Base-by-base conservation (phyloP, 2,113 vertebrate species). In the Tinamus guttatus region DNA sequence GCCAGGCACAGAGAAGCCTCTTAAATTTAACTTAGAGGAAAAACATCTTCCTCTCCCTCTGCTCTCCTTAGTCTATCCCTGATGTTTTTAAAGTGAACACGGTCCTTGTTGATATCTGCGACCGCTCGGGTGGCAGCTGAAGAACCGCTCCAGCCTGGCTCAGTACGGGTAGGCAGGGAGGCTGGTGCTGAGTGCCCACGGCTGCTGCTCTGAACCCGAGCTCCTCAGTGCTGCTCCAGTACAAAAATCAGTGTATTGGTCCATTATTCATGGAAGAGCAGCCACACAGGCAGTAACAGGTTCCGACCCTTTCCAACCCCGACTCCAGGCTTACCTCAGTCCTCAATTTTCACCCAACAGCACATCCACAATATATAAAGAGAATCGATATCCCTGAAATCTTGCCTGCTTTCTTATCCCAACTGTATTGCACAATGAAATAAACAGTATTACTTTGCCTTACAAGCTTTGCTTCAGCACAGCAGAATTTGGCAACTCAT, bases 241-340 rank as follows among this genome's bases (percentile, higher is more conserved):
- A 62, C 12, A 68, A 49, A 28, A 17, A 7, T 28, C 17, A 47
- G 28, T 27, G n/a, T 62, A 71, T 8, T 38, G n/a, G 7, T 2
- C 14, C 24, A 10, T 76, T 30, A 24, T 14, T 60, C 6, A 30
- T 5, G 34, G 58, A 64, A 68, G 30, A 28, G 10, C 14, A 13
- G 22, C 22, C 22, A 5, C 58, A 80, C 9, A 25, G 32, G 30
- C 41, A 79, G 54, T 9, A 81, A 41, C 20, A 90, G 21, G 25
- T 58, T 75, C 52, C 28, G 14, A 91, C 47, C 15, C 9, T 12
- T n/a, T 62, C 60, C 47, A 45, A 82, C 67, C 36, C 45, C 0
- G 0, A 12, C 65, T 63, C 62, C 0, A 0, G 58, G 40, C 19
- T 64, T 74, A 13, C 9, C 49, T 41, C 38, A 41, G n/a, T 30